Base-by-base conservation (phyloP, 1,140 invertebrate genomes). In the Parasteatoda tepidariorum region DNA sequence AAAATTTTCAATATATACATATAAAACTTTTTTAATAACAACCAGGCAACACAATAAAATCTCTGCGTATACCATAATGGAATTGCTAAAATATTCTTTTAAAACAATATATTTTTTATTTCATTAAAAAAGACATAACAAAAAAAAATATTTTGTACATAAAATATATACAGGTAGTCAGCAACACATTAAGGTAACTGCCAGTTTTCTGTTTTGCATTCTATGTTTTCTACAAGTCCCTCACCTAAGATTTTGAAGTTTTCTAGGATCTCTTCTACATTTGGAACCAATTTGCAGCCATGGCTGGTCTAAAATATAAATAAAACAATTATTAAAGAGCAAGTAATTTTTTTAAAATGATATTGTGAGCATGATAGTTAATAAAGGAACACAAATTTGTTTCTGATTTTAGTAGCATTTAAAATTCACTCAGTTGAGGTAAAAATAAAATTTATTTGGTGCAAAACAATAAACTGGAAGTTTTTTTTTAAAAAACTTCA, bases 181-280 rank as follows among this genome's bases (percentile, higher is more conserved):
- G 38, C 18, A 62, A 4, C 5, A 57, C 3, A 0, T 62, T 57
- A 75, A 0, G 73, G 55, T 67, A 79, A 76, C 82, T 86, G 18
- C 85, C 83, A 85, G 62, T 86, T 84, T 66, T 81, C 84, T 22
- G 71, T 83, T 83, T 85, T 84, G 28, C 84, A 67, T 26, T 86
- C 81, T 34, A 89, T 76, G 38, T 59, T 55, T 68, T 86, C 67
- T 9, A 94, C 91, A 4, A 94, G 87, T 41, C 91, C 92, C 64
- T 88, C 88, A 1, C 94, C 94, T 34, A 95, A 84, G 64, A 93
- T 88, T 84, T 91, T 91, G 87, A 95, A 94, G 87, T 95, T 94
- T 88, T 95, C 92, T 0, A 95, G 86, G 75, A 95, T 90, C 2
- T 92, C 92, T 84, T 92, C 90, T 13, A 91, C 86, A 87, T 94